These are phyloP conservation scores for Drosophila murphyi DNA, from an alignment of 1,140 invertebrate genomes.

Conservation along the genomic window DNA sequence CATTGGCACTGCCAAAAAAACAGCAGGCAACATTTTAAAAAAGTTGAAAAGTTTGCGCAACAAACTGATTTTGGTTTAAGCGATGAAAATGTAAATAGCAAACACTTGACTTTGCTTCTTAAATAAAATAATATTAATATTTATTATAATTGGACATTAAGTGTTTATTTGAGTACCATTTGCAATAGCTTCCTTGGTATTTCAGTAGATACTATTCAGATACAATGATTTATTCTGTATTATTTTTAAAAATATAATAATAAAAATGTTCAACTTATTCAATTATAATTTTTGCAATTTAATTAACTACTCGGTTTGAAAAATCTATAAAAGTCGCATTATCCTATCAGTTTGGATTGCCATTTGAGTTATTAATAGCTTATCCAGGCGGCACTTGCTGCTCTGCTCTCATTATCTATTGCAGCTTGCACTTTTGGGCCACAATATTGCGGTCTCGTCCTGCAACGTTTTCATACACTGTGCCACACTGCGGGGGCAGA, in stretches of 20 bases:
- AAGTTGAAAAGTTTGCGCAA: neutral
- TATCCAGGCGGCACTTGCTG: neutral
- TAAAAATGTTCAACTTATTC: neutral
- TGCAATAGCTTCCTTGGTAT: too few relatives aligned
- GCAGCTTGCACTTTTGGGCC: slow-evolving; percentile 48
- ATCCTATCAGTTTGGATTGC: neutral
- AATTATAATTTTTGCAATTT: neutral
- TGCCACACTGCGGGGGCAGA: slow-evolving; percentile 1
- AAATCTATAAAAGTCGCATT: neutral
- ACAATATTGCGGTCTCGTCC: slow-evolving; percentile 58
- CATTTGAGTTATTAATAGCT: slow-evolving; percentile 2
- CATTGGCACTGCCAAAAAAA: slow-evolving; percentile 16
- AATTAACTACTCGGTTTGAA: neutral
- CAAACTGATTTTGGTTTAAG: neutral
- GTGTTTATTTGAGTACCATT: neutral
- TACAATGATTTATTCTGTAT: too few relatives aligned
- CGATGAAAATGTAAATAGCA: too few relatives aligned
- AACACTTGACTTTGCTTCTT: too few relatives aligned
- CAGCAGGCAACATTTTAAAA: neutral
- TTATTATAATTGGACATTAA: neutral
- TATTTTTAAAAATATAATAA: too few relatives aligned
- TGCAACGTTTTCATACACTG: slow-evolving; percentile 45
- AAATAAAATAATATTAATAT: too few relatives aligned
- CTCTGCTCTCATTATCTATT: neutral
- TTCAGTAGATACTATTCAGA: too few relatives aligned